Percentiles rank a stretch among this genome's conserved stretches.
Evolutionary conservation across 1,140 invertebrate genomes (phyloP).

Genomic region (Heliconius hewitsoni): DNA sequence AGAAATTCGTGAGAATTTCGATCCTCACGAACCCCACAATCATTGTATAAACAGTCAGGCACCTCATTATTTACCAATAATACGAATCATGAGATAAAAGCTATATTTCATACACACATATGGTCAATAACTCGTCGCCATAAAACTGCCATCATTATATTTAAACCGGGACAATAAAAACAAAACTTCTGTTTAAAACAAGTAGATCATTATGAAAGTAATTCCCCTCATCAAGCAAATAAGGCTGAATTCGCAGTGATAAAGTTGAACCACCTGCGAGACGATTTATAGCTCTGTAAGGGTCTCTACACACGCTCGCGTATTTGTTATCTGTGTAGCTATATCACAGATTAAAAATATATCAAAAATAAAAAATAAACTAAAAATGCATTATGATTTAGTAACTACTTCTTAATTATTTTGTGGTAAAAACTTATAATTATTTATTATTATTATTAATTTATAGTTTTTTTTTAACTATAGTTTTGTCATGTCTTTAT

Average conservation of each 20-base stretch:
- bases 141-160: slow-evolving; percentile 14
- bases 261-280: slow-evolving; percentile 43
- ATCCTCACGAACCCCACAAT: no score
- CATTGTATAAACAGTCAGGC: background rate
- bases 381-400: background rate
- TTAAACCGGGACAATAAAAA: slow-evolving; percentile 10
- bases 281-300: slow-evolving; percentile 40
- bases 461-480: no score
- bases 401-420: background rate
- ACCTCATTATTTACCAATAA: background rate
- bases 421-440: no score
- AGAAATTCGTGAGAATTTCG: background rate
- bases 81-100: background rate
- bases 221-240: slow-evolving; percentile 37
- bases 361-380: background rate
- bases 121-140: slow-evolving; percentile 9
- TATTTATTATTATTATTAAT: no score
- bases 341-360: background rate
- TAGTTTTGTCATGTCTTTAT: no score
- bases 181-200: slow-evolving; percentile 15
- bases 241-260: slow-evolving; percentile 38
- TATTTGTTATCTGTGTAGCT: background rate
- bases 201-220: slow-evolving; percentile 39
- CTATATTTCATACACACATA: slow-evolving; percentile 1
- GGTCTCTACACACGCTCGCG: slow-evolving; percentile 18